Evolutionary conservation across 1,140 invertebrate species (phyloP).

Genomic region (Drosophila novamexicana): DNA sequence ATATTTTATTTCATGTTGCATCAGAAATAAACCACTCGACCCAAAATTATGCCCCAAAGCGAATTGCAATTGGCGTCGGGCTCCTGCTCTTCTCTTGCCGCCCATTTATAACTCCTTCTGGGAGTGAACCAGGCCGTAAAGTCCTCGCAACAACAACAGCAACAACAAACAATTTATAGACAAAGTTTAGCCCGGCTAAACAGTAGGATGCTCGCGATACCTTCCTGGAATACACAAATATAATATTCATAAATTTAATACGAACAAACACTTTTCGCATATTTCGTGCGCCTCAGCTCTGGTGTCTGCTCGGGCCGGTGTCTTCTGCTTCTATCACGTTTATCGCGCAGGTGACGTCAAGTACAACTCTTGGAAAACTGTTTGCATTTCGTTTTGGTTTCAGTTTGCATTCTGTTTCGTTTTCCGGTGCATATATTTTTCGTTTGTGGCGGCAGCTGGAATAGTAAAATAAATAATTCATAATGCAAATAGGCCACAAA

Average conservation of each 20-base stretch:
- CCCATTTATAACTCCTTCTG: slow-evolving; percentile 18
- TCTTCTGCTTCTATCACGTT: slow-evolving; percentile 47
- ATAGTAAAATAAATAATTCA: slow-evolving; percentile 81
- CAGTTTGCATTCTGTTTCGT: slow-evolving; percentile 26
- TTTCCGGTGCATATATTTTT: slow-evolving; percentile 11
- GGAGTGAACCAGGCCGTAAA: slow-evolving; percentile 46
- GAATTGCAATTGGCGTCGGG: slow-evolving; percentile 59
- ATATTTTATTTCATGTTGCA: slow-evolving; percentile 66
- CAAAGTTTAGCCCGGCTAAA: slow-evolving; percentile 35
- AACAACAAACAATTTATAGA: slow-evolving; percentile 18
- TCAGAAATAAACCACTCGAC: slow-evolving; percentile 65
- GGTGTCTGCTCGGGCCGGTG: background rate
- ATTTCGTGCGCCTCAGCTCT: slow-evolving; percentile 61
- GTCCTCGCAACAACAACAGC: slow-evolving; percentile 26
- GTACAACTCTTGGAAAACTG: slow-evolving; percentile 63
- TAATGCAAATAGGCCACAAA: slow-evolving; percentile 80
- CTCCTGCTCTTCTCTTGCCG: slow-evolving; percentile 32
- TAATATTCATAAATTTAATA: slow-evolving; percentile 83
- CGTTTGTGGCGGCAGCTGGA: slow-evolving; percentile 38
- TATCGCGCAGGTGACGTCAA: slow-evolving; percentile 72
- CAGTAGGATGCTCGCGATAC: slow-evolving; percentile 45
- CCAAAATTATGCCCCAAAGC: slow-evolving; percentile 64
- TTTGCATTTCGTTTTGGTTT: slow-evolving; percentile 43
- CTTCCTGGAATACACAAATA: slow-evolving; percentile 56
- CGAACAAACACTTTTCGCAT: slow-evolving; percentile 76